phyloP scores from a whole-genome alignment of 2,797 vertebrate species.

The Hemibagrus guttatus region DNA sequence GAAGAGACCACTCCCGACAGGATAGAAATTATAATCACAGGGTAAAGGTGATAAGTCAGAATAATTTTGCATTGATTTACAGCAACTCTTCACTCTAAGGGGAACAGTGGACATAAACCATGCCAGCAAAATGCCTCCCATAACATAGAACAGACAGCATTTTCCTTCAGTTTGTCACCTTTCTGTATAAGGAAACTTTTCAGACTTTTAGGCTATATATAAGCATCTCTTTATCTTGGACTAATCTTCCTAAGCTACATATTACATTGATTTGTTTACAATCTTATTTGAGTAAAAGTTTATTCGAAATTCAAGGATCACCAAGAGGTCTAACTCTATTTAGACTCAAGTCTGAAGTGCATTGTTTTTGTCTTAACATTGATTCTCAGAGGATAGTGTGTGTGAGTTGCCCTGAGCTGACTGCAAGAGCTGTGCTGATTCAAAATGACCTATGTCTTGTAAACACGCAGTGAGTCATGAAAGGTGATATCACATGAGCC shows the following conservation, averaged over 20 bases:
- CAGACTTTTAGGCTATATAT: not conserved
- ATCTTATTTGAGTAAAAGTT: not conserved
- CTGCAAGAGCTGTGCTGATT: constrained; percentile 9
- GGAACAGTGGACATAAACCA: not conserved
- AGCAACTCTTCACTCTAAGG: not conserved
- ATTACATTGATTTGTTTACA: constrained; percentile 19
- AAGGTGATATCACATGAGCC: constrained; percentile 31
- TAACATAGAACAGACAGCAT: not conserved
- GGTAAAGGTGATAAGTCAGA: not conserved
- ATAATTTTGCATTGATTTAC: not conserved
- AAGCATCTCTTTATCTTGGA: not conserved
- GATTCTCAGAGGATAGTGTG: constrained; percentile 5
- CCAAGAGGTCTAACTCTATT: not conserved
- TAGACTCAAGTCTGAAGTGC: constrained; percentile 14
- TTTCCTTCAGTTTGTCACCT: not conserved
- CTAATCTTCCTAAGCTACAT: constrained; percentile 5
- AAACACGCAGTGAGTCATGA: constrained; percentile 29
- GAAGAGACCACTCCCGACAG: not conserved
- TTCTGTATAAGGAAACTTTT: not conserved
- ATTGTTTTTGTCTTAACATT: constrained; percentile 4
- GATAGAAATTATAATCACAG: not conserved
- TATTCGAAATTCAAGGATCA: not conserved
- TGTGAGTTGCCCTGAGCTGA: constrained; percentile 11
- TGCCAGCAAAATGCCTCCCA: not conserved
- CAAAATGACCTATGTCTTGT: constrained; percentile 36